These are phyloP conservation scores for Tachystola acroxantha DNA, from an alignment of 2,888 invertebrate species.

Conservation along the genomic window DNA sequence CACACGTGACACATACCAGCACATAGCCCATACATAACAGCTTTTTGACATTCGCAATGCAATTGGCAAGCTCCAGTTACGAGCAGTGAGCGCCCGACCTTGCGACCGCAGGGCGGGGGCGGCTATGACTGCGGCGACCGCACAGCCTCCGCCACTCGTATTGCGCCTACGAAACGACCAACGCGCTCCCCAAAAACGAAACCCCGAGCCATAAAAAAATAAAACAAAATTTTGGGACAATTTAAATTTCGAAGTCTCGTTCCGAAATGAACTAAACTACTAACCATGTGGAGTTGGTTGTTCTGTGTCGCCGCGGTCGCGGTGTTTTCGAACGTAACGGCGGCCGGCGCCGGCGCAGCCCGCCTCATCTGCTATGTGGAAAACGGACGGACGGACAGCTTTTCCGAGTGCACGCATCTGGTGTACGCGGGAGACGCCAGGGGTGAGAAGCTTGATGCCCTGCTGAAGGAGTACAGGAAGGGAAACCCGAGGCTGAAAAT, in stretches of 20 bases:
- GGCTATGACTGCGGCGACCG: constrained; percentile 49
- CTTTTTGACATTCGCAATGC: constrained; percentile 22
- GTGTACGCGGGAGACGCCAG: constrained; percentile 65
- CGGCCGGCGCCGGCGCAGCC: constrained; percentile 68
- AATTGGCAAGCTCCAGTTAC: constrained; percentile 22
- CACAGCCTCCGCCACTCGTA: constrained; percentile 49
- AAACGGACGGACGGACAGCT: constrained; percentile 41
- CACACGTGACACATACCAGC: background rate
- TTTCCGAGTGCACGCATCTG: constrained; percentile 72
- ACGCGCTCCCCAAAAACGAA: constrained; percentile 39
- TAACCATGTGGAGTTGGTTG: constrained; percentile 59
- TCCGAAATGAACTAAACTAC: constrained; percentile 37
- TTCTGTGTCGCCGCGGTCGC: constrained; percentile 46
- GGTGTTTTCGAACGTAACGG: constrained; percentile 37
- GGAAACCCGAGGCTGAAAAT: constrained; percentile 72
- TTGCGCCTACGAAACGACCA: constrained; percentile 54
- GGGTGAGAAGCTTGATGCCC: constrained; percentile 57
- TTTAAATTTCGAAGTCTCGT: constrained; percentile 32
- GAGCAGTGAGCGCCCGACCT: constrained; percentile 61
- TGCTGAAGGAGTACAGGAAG: constrained; percentile 69
- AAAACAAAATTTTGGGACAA: constrained; percentile 5
- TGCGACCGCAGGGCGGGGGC: constrained; percentile 64
- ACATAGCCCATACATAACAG: constrained; percentile 2
- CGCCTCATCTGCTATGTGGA: constrained; percentile 68
- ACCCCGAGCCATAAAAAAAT: constrained; percentile 15